Base-by-base conservation (phyloP, 2,797 vertebrate species). In the Pseudochirops corinnae region DNA sequence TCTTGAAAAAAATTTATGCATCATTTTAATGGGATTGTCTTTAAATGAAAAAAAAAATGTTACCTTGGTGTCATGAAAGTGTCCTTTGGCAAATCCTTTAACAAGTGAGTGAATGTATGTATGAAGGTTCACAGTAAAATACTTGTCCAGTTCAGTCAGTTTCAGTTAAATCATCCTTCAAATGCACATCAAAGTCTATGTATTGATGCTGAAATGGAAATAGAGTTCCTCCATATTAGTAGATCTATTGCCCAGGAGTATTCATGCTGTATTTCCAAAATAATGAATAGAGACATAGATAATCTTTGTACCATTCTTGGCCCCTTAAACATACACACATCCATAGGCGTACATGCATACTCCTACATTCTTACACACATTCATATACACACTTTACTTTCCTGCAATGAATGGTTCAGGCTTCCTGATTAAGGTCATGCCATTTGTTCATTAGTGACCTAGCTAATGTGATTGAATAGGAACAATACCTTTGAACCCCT, bases 401-500 rank as follows among this genome's bases (percentile, higher is more conserved):
- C 96, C 96, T 96, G 93, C 92, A 95, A 91, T 92, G 97, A 98
- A 96, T 98, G 98, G 98, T 93, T 95, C 98, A 98, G 98, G 98
- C 98, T 98, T 97, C 98, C 98, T 99, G 99, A 99, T 99, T 99
- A 99, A 99, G 99, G 99, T 99, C 99, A 99, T 98, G 98, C 98
- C 97, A 98, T 98, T 99, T 98, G 99, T 99, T 99, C 99, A 98
- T 99, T 98, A 98, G 99, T 99, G 99, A 99, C 98, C 99, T 99
- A 99, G 99, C 99, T 99, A 99, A 99, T 99, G 99, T 99, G 99
- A 99, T 99, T 99, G 99, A 99, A 99, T 99, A 99, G 99, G 99
- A 99, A 99, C 99, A 99, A 99, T 99, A 99, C 99, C 99, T 99
- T 99, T 99, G 99, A 99, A 99, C 99, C 99, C 99, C 98, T 98